phyloP scores from a whole-genome alignment of 2,113 vertebrate genomes.

The Hystrix cristata region DNA sequence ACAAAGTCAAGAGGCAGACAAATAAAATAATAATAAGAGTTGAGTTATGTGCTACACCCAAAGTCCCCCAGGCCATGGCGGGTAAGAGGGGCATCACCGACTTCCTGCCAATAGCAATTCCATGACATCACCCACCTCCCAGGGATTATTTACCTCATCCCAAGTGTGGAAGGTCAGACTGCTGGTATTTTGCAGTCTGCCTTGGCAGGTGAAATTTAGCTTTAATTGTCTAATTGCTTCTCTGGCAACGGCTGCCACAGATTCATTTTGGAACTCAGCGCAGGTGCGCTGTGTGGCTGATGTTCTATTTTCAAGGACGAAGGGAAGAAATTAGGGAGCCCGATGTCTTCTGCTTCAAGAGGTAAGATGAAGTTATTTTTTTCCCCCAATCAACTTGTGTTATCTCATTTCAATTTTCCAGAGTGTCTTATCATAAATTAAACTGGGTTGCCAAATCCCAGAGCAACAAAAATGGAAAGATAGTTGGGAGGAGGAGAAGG shows the following conservation, averaged over 20 bases:
- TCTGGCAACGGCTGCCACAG: constrained; percentile 67
- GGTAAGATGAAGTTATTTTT: constrained; percentile 79
- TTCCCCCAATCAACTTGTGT: constrained; percentile 72
- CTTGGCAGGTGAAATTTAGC: constrained; percentile 70
- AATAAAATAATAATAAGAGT: not conserved
- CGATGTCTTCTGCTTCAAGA: constrained; percentile 71
- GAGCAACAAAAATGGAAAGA: constrained; percentile 78
- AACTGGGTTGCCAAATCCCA: constrained; percentile 84
- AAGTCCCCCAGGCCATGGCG: not conserved
- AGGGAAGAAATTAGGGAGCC: constrained; percentile 70
- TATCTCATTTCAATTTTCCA: constrained; percentile 83
- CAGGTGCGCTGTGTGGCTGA: constrained; percentile 66
- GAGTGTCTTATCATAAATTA: constrained; percentile 84
- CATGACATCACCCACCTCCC: constrained; percentile 47
- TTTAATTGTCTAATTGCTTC: constrained; percentile 80
- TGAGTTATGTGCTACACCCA: not conserved
- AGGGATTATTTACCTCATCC: not conserved
- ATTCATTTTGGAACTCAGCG: constrained; percentile 66
- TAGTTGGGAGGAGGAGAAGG: constrained; percentile 58
- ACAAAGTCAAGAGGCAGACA: not conserved
- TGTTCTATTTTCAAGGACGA: constrained; percentile 79
- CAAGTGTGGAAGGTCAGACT: constrained; percentile 65
- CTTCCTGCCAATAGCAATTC: not conserved
- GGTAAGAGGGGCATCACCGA: not conserved
- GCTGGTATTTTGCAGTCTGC: constrained; percentile 35